Evolutionary conservation across 2,113 vertebrate species (phyloP).

Genomic region (Arenaria interpres): DNA sequence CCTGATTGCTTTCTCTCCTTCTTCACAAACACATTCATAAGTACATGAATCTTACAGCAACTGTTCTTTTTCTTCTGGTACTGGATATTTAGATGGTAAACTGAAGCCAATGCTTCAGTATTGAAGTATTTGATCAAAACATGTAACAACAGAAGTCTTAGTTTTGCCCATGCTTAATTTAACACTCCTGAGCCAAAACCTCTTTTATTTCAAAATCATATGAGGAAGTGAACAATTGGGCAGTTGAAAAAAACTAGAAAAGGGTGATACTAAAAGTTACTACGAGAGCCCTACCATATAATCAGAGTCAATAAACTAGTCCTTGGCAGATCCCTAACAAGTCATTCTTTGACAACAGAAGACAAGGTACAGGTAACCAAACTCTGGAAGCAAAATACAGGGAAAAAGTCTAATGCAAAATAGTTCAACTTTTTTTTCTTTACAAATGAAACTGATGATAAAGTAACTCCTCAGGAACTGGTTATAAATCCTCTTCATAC

Average conservation of each 20-base stretch:
- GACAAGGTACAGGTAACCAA: neutral
- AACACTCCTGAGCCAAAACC: constrained; percentile 15
- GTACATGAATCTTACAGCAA: neutral
- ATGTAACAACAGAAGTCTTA: neutral
- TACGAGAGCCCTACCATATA: neutral
- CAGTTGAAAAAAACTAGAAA: constrained; percentile 26
- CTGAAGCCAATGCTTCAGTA: constrained; percentile 8
- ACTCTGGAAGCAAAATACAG: neutral
- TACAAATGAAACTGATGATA: constrained; percentile 57
- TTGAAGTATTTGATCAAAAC: constrained; percentile 15
- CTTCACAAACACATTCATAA: neutral
- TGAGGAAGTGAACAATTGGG: constrained; percentile 41
- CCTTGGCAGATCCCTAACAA: neutral
- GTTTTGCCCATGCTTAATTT: neutral
- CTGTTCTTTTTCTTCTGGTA: neutral
- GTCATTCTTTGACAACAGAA: constrained; percentile 6
- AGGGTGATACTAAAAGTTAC: neutral
- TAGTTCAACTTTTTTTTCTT: constrained; percentile 14
- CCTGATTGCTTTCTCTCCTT: neutral
- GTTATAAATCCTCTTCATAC: constrained; percentile 64
- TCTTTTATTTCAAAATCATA: constrained; percentile 48
- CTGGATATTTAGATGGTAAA: neutral
- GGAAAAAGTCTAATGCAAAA: constrained; percentile 32
- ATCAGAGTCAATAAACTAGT: neutral
- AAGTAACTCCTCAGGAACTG: constrained; percentile 69